phyloP scores from a whole-genome alignment of 2,797 vertebrate genomes.

The Eidolon dupreanum region DNA sequence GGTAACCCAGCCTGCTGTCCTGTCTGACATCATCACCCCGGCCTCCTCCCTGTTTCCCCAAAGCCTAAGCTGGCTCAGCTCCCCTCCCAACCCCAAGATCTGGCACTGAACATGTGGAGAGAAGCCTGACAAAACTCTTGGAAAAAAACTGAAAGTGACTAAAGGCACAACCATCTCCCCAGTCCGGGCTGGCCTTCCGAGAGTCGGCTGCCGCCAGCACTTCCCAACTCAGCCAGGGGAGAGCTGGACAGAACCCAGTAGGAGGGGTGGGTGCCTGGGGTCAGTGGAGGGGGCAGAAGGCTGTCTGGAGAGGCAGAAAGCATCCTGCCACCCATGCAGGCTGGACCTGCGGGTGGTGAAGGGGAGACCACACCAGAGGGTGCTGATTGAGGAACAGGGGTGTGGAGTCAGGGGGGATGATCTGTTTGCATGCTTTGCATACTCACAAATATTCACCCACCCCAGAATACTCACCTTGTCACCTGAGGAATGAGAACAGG shows the following conservation, averaged over 20 bases:
- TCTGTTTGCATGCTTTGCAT: neutral
- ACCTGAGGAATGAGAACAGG: slow-evolving; percentile 55
- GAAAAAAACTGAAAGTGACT: slow-evolving; percentile 58
- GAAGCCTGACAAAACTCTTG: slow-evolving; percentile 37
- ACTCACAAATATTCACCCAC: slow-evolving; percentile 9
- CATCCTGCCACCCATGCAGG: neutral
- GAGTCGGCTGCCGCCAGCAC: neutral
- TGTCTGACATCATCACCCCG: neutral
- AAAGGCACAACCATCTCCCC: slow-evolving; percentile 62
- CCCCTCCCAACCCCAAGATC: neutral
- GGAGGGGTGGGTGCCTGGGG: neutral
- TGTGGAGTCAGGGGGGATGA: too few species aligned
- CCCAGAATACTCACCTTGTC: neutral
- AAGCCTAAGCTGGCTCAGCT: neutral
- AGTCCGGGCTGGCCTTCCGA: slow-evolving; percentile 4
- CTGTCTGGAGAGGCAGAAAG: neutral
- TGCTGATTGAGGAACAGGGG: neutral
- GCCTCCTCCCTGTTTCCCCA: neutral
- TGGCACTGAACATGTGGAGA: neutral
- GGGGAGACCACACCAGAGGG: too few species aligned
- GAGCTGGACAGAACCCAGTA: neutral
- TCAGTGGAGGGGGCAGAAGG: neutral
- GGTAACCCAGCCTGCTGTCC: neutral
- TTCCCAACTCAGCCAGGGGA: neutral
- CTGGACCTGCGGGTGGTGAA: neutral